Percentiles rank a stretch among this genome's conserved stretches.
Conservation (phyloP, 2,888 invertebrate species). For the Folsomia manolachei region DNA sequence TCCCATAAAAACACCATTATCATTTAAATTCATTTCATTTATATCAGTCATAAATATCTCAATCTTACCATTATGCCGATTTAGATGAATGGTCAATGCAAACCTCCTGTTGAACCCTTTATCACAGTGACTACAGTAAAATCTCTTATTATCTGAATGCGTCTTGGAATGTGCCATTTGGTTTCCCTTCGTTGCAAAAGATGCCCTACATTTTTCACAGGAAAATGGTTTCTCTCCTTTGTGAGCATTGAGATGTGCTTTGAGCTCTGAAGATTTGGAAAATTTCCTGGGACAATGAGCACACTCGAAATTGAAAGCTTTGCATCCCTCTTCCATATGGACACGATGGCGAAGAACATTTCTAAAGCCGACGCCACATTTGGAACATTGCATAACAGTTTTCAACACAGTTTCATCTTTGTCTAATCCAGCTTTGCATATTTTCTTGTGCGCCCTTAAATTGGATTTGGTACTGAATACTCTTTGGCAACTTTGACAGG, state of each 20-base stretch:
- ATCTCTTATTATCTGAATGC: slow-evolving; percentile 29
- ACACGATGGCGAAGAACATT: slow-evolving; percentile 13
- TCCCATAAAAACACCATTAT: too few species aligned
- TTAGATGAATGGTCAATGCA: slow-evolving; percentile 29
- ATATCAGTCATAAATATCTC: not conserved
- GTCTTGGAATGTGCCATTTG: slow-evolving; percentile 36
- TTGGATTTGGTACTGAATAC: slow-evolving; percentile 15
- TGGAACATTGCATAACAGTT: slow-evolving; percentile 18
- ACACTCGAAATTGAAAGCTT: slow-evolving; percentile 22
- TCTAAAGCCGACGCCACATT: slow-evolving; percentile 36
- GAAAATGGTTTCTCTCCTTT: slow-evolving; percentile 26
- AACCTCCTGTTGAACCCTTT: slow-evolving; percentile 40
- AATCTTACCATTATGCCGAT: slow-evolving; percentile 30
- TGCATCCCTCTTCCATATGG: slow-evolving; percentile 25
- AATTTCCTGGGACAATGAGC: slow-evolving; percentile 24
- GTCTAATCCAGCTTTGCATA: slow-evolving; percentile 1
- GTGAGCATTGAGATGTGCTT: slow-evolving; percentile 30
- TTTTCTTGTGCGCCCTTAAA: slow-evolving; percentile 4
- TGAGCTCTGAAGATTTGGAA: slow-evolving; percentile 33
- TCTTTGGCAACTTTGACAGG: slow-evolving; percentile 8
- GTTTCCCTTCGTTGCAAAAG: slow-evolving; percentile 40
- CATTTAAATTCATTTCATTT: not conserved
- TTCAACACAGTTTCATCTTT: not conserved
- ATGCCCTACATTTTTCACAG: slow-evolving; percentile 27
- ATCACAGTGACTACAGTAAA: slow-evolving; percentile 29